These are phyloP conservation scores for Oryzias dopingdopingensis DNA, from an alignment of 2,797 vertebrate species.

Conservation along the genomic window DNA sequence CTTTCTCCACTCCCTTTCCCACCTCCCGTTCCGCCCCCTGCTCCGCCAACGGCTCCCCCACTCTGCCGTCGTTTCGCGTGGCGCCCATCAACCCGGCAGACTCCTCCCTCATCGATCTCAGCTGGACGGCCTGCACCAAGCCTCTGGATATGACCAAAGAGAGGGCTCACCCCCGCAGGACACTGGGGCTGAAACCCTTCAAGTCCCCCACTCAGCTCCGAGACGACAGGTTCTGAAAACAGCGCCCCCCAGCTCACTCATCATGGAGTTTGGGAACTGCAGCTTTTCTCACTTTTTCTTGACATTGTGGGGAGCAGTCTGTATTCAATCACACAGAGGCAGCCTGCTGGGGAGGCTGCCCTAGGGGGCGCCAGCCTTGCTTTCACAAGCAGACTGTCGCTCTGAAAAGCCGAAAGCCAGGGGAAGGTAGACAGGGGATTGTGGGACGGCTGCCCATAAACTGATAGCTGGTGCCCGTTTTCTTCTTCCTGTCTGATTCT, in stretches of 20 bases:
- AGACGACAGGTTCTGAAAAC: constrained; percentile 75
- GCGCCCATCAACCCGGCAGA: constrained; percentile 69
- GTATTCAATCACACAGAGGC: constrained; percentile 12
- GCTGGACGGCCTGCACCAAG: constrained; percentile 64
- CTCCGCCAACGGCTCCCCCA: constrained; percentile 79
- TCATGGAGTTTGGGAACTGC: constrained; percentile 8
- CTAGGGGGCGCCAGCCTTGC: constrained; percentile 21
- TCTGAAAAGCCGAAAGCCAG: constrained; percentile 35
- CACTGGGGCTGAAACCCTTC: constrained; percentile 79
- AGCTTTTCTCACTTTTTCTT: constrained; percentile 22
- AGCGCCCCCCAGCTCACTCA: background rate
- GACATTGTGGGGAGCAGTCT: constrained; percentile 22
- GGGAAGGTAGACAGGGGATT: constrained; percentile 42
- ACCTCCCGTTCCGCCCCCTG: constrained; percentile 79
- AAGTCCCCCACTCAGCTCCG: constrained; percentile 73
- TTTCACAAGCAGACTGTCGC: constrained; percentile 40
- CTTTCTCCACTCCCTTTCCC: constrained; percentile 73
- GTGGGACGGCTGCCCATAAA: constrained; percentile 52
- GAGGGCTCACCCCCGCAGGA: constrained; percentile 66
- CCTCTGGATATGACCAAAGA: constrained; percentile 75
- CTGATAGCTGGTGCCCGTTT: constrained; percentile 51
- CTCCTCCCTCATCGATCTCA: constrained; percentile 75
- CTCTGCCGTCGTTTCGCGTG: constrained; percentile 69
- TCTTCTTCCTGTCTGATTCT: constrained; percentile 30
- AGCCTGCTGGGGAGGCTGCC: constrained; percentile 9